Evolutionary conservation across 2,113 vertebrate genomes (phyloP), one percentile per base, ranked within the genome.

Genomic region (Sminthopsis crassicaudata): DNA sequence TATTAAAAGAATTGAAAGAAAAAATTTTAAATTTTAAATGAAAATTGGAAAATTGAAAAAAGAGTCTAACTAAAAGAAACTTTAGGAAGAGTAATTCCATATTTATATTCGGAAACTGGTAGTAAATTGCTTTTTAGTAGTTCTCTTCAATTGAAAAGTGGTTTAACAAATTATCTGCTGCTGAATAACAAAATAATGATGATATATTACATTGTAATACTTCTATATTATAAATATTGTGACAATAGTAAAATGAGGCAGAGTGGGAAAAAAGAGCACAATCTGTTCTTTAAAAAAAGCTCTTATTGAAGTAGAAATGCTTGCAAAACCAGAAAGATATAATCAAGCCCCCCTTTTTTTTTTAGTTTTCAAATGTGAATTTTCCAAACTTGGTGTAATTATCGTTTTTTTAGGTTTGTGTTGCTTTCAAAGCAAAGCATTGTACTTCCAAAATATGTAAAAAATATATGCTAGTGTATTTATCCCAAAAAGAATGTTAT

Each of bases 191-290:
- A 53, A 54, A 90, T 76, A 91, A 36, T 94, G 60, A 93, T 93
- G 24, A 48, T 95, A 36, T 24, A 96, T 90, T 67, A 5, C n/a
- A 30, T 30, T 95, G 16, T 60, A 52, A 90, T 30, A 93, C 51
- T 90, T 95, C 46, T 92, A 46, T 27, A 50, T 95, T 94, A 19
- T 95, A 95, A 95, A 95, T 96, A 96, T 96, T 97, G 30, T 96
- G 94, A 96, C 67, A 96, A 22, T 4, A n/a, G 0, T 95, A 46
- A 90, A 8, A 97, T 97, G 55, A 88, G 30, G 96, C 8, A 57
- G 23, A n/a, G 36, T 93, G 0, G 30, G 51, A 95, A 94, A 96
- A 90, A 84, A 91, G 30, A 95, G 24, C 36, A 14, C 55, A 96
- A 57, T 96, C 60, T 97, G 91, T 48, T 92, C 91, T 60, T 42